Evolutionary conservation across 2,888 invertebrate species (phyloP), one percentile per base, ranked within the genome.

Genomic region (Osmoderma eremita): DNA sequence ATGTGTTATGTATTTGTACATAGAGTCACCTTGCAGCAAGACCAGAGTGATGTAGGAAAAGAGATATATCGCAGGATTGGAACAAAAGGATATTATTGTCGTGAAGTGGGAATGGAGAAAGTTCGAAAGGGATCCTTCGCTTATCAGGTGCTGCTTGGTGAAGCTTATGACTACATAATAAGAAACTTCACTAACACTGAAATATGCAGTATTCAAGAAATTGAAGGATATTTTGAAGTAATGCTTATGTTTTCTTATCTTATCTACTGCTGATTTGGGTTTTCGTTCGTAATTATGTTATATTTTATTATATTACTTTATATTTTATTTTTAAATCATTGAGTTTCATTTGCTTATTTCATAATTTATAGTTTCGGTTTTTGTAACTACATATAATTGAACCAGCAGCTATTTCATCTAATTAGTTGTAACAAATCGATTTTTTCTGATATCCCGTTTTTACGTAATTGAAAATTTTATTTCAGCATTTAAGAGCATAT

Each of bases 151-250:
- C 82, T 82, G 53, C 51, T 78, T 0, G 78, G 79, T 10, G 72
- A 78, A 10, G 80, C 80, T 12, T 84, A 83, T 72, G 78, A 82
- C 68, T 73, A 84, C 67, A 80, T 84, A 53, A 78, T 81, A 50
- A 79, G 81, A 61, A 83, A 83, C 1, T 85, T 78, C 71, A 78
- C 77, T 12, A 84, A 85, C 70, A 82, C 82, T 22, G 85, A 85
- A 65, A 84, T 85, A 63, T 86, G 86, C 67, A 82, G 82, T 15
- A 73, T 85, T 62, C 82, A 83, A 65, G 83, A 84, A 71, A 78
- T 86, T 13, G 73, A 73, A 2, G 77, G 76, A 54, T 75, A 72
- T 49, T 70, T 75, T 67, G 72, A 76, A 56, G 77, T 76, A 72
- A 30, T 30, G 30, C 5, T 2, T 5, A 6, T 30, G 1, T 6